Evolutionary conservation across 2,113 vertebrate genomes (phyloP).

Genomic region (Mustelus asterias): DNA sequence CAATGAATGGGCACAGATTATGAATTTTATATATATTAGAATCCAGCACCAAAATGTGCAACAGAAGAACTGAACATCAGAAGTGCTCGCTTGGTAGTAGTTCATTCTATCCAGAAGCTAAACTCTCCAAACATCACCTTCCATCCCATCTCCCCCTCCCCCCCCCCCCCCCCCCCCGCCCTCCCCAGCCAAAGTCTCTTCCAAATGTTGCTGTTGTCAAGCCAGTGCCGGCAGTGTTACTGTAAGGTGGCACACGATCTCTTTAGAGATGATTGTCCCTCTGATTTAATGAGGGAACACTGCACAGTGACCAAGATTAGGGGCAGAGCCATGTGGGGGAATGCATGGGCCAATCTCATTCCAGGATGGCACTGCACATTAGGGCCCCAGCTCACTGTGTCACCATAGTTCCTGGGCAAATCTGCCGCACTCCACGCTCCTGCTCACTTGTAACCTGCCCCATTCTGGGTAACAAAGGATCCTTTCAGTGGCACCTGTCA

Average conservation of each 20-base stretch:
- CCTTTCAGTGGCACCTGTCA: background rate
- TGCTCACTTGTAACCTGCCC: no score
- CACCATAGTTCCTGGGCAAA: no score
- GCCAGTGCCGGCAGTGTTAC: no score
- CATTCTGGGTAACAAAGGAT: background rate
- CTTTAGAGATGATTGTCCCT: background rate
- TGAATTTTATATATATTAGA: background rate
- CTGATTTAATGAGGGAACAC: background rate
- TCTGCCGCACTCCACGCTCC: no score
- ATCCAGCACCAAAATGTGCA: background rate
- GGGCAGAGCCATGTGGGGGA: background rate
- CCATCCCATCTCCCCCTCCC: no score
- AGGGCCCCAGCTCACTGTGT: no score
- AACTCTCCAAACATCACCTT: no score
- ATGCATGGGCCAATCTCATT: no score
- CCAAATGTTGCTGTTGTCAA: background rate
- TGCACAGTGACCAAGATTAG: background rate
- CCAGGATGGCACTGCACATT: no score
- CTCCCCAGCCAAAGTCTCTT: no score
- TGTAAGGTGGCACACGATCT: background rate
- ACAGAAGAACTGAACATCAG: background rate
- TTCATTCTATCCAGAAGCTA: no score
- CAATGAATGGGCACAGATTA: background rate
- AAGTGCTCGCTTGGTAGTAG: background rate
- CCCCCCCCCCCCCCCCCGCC: no score